These are phyloP conservation scores for Austrofundulus limnaeus DNA, from an alignment of 2,113 vertebrate species.

Conservation along the genomic window DNA sequence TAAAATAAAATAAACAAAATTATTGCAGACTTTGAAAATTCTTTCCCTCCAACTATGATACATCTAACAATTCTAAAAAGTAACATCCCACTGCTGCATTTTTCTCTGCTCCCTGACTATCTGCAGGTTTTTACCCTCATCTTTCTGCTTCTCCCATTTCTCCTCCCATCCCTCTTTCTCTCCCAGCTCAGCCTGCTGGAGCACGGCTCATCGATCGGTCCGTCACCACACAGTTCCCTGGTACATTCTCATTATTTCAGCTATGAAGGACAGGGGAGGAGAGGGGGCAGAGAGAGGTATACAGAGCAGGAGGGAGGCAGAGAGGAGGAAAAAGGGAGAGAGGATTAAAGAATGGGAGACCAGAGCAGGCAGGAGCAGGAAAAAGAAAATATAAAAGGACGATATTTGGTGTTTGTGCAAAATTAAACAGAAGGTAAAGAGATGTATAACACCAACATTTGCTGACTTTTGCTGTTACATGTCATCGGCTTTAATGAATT, in stretches of 20 bases:
- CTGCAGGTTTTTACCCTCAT: slow-evolving; percentile 50
- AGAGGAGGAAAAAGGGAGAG: slow-evolving; percentile 17
- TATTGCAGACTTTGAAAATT: slow-evolving; percentile 51
- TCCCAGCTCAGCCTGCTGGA: slow-evolving; percentile 57
- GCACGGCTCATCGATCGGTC: slow-evolving; percentile 70
- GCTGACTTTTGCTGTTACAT: background rate
- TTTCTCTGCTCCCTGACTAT: slow-evolving; percentile 46
- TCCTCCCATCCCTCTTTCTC: slow-evolving; percentile 14
- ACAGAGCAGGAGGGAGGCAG: slow-evolving; percentile 22
- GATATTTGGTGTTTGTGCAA: background rate
- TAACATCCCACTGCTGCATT: slow-evolving; percentile 36
- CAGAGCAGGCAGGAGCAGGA: slow-evolving; percentile 4
- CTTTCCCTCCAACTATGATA: slow-evolving; percentile 46
- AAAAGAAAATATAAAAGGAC: background rate
- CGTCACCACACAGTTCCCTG: slow-evolving; percentile 62
- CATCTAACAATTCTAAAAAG: slow-evolving; percentile 41
- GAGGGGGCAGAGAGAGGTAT: slow-evolving; percentile 15
- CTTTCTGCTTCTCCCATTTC: slow-evolving; percentile 31
- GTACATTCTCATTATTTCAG: slow-evolving; percentile 73
- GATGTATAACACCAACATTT: background rate
- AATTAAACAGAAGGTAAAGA: background rate
- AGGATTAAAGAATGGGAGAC: slow-evolving; percentile 19
- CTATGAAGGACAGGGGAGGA: slow-evolving; percentile 54
- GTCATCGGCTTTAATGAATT: too few relatives aligned
- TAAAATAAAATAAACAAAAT: slow-evolving; percentile 57